Evolutionary conservation across 2,888 invertebrate genomes (phyloP), one percentile per base, ranked within the genome.

Genomic region (Nemotelus pantherinus): DNA sequence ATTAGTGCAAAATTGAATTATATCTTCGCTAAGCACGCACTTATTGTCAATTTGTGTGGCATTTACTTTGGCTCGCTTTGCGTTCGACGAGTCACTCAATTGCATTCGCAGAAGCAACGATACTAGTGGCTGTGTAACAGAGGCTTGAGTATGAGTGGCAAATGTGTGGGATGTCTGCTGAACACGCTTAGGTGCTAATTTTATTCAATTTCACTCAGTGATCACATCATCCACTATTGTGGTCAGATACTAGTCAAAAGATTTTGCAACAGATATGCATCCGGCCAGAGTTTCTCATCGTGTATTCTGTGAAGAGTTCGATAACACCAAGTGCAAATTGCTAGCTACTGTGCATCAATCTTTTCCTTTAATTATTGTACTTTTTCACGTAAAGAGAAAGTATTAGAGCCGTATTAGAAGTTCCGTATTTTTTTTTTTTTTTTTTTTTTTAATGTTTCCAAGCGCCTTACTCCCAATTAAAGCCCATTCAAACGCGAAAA

Each of bases 1-100:
- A 74, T 74, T 74, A 74, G 72, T 45, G 72, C 72, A 60, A 74
- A 74, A 74, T 74, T 74, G 63, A 74, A 74, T 74, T 74, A 74
- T 72, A 45, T 72, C 60, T 72, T 72, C 25, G 39, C 63, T 60
- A 74, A 74, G 74, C 63, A 48, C 48, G 74, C 48, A 57, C 71
- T 72, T 45, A 60, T 25, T 48, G 48, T 41, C 60, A 60, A 60
- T 60, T 60, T 39, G 60, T 60, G 60, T 60, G 60, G 60, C 60
- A 60, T 60, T 60, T 41, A 3, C 25, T 10, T 10, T 57, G 25
- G 25, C 43, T 43, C 39, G 43, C 63, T 63, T 41, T 57, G 25
- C 57, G 63, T 63, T 3, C 43, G 63, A n/a, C 9, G 43, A 39
- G 39, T 63, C 63, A 63, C 63, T 43, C 63, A 39, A 63, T 43